These are phyloP conservation scores for Fringilla coelebs DNA, from an alignment of 2,797 vertebrate genomes.

Conservation along the genomic window DNA sequence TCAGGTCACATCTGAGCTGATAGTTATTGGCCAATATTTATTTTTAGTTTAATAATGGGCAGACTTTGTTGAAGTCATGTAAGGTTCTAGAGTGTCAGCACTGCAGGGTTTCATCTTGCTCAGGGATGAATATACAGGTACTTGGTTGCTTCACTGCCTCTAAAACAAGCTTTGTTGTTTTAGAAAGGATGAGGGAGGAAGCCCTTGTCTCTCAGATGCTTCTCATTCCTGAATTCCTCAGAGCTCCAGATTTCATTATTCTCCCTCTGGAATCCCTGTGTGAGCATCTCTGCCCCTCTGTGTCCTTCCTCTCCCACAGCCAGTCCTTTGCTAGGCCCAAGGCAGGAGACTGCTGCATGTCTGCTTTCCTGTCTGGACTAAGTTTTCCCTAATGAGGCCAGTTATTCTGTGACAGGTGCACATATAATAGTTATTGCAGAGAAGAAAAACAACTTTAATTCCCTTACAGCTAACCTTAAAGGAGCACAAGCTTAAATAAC, in stretches of 20 bases:
- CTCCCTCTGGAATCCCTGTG: not conserved
- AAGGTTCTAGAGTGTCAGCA: not conserved
- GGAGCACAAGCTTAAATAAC: conserved; percentile 9
- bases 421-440: not conserved
- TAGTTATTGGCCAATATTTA: not conserved
- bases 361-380: not conserved
- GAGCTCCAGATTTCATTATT: not conserved
- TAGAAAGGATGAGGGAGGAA: not conserved
- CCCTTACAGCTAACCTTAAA: not conserved
- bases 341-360: not conserved
- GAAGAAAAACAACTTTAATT: not conserved
- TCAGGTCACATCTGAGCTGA: not conserved
- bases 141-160: not conserved
- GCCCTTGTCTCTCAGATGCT: not conserved
- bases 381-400: not conserved
- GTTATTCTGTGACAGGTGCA: not conserved
- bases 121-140: not conserved
- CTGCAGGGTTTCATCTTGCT: not conserved
- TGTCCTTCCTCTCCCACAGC: not conserved
- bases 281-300: not conserved
- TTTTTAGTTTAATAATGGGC: not conserved
- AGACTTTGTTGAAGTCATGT: not conserved
- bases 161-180: not conserved
- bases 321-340: not conserved
- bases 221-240: not conserved